These are phyloP conservation scores for Notothenia rossii DNA, from an alignment of 2,113 vertebrate species.

Conservation along the genomic window DNA sequence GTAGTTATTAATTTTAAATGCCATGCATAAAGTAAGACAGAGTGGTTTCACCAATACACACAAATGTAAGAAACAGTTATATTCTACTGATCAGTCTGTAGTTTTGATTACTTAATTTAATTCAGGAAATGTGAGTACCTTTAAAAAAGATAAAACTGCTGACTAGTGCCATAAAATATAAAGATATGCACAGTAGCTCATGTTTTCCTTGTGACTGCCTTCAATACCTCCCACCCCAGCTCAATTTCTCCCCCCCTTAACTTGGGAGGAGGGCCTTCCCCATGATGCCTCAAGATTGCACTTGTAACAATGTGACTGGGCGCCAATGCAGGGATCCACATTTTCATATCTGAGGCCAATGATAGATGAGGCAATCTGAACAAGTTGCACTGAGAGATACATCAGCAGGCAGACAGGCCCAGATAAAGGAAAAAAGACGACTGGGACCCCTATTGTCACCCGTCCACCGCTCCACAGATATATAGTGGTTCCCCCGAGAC, in stretches of 20 bases:
- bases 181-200: neutral
- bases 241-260: neutral
- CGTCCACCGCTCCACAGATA: conserved; percentile 60
- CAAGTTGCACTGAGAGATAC: conserved; percentile 82
- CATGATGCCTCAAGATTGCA: conserved; percentile 75
- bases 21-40: conserved; percentile 23
- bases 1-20: conserved; percentile 50
- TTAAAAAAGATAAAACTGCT: neutral
- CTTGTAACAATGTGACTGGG: conserved; percentile 70
- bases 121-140: neutral
- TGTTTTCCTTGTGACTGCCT: conserved; percentile 14
- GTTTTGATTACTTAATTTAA: conserved; percentile 25
- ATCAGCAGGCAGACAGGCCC: conserved; percentile 83
- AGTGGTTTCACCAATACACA: conserved; percentile 10
- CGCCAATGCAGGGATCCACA: conserved; percentile 74
- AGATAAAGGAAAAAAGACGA: conserved; percentile 74
- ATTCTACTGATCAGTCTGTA: conserved; percentile 7
- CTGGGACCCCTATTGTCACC: conserved; percentile 65
- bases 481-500: conserved; percentile 74
- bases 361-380: conserved; percentile 87
- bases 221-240: neutral
- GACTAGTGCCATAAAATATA: conserved; percentile 21
- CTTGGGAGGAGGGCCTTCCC: conserved; percentile 62
- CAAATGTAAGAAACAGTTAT: conserved; percentile 2
- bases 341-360: conserved; percentile 80